Evolutionary conservation across 2,888 invertebrate species (phyloP).

Genomic region (Taenaris catops): DNA sequence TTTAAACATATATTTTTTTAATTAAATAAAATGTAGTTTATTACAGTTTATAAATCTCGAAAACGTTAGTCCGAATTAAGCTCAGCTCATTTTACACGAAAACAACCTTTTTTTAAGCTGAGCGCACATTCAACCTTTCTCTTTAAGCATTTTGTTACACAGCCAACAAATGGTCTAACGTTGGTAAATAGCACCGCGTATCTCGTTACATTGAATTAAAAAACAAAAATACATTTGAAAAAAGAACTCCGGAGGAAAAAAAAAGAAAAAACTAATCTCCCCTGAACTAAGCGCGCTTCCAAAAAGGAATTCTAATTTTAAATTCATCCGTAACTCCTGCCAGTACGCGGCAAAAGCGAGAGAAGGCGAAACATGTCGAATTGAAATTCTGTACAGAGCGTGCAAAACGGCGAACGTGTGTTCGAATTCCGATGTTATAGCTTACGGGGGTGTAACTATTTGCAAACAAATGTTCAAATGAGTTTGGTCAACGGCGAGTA

Average conservation of each 20-base stretch:
- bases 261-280: conserved; percentile 21
- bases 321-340: conserved; percentile 56
- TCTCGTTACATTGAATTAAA: conserved; percentile 25
- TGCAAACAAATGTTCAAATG: conserved; percentile 46
- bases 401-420: conserved; percentile 48
- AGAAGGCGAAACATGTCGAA: conserved; percentile 56
- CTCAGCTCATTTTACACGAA: conserved; percentile 17
- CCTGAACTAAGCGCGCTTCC: conserved; percentile 26
- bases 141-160: conserved; percentile 19
- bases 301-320: conserved; percentile 57
- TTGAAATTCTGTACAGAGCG: conserved; percentile 64
- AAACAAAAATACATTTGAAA: conserved; percentile 22
- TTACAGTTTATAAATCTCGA: conserved; percentile 13
- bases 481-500: conserved; percentile 29
- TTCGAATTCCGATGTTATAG: conserved; percentile 53
- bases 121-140: conserved; percentile 19
- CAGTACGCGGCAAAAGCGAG: conserved; percentile 53
- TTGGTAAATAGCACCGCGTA: conserved; percentile 18
- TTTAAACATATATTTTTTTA: too few relatives aligned
- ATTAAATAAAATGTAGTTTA: conserved; percentile 8
- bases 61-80: conserved; percentile 14
- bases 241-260: conserved; percentile 18
- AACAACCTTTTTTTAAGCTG: conserved; percentile 18
- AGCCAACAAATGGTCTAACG: conserved; percentile 18
- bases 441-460: conserved; percentile 43